phyloP scores from a whole-genome alignment of 2,888 invertebrate genomes.

The Choreutis nemorana region DNA sequence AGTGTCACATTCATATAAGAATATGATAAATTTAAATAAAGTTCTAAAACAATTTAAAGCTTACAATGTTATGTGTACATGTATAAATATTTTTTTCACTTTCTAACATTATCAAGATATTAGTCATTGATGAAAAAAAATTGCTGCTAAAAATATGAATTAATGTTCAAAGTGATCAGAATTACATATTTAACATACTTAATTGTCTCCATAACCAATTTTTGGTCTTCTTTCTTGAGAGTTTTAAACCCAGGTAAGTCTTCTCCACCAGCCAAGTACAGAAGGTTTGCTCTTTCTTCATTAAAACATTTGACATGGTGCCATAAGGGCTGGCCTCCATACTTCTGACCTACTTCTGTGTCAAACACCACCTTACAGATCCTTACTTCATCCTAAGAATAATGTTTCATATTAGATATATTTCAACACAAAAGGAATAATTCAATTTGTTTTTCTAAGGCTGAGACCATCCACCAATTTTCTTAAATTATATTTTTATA shows the following conservation, averaged over 20 bases:
- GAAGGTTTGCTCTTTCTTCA: slow-evolving; percentile 72
- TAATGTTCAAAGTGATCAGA: no score
- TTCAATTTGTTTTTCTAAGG: not conserved
- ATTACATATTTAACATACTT: no score
- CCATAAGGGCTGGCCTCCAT: slow-evolving; percentile 88
- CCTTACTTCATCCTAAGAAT: slow-evolving; percentile 71
- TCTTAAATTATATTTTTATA: no score
- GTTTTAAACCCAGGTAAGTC: slow-evolving; percentile 78
- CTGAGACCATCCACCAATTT: no score
- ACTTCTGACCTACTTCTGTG: slow-evolving; percentile 79
- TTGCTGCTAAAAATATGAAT: no score
- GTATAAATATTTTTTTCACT: no score
- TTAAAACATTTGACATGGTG: slow-evolving; percentile 92
- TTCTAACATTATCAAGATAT: no score
- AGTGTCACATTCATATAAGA: no score
- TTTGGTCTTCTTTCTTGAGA: slow-evolving; percentile 77
- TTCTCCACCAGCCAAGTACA: slow-evolving; percentile 77
- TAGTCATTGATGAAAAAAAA: no score
- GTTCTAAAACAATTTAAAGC: no score
- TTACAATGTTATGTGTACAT: no score
- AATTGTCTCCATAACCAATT: slow-evolving; percentile 67
- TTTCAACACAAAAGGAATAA: not conserved
- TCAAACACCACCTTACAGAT: slow-evolving; percentile 87
- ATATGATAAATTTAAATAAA: no score
- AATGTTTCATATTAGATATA: slow-evolving; percentile 1